Base-by-base conservation (phyloP, 2,888 invertebrate genomes). In the Eristalinus aeneus region DNA sequence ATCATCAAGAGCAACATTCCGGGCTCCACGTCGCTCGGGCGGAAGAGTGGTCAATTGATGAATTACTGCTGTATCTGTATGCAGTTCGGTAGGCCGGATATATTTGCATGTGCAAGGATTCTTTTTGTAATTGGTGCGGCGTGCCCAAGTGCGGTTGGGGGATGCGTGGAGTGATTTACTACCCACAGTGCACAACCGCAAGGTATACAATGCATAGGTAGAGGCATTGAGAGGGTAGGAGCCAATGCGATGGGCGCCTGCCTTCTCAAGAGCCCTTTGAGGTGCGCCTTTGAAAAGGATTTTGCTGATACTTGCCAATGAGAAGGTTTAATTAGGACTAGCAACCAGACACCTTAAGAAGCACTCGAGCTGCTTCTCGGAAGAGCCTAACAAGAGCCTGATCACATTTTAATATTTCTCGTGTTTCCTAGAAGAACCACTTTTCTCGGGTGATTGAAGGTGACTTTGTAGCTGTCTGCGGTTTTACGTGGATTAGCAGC, bases 31-130 rank as follows among this genome's bases (percentile, higher is more conserved):
- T 20, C 46, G 23, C 9, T 10, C 16, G 31, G 31, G 22, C 72
- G 71, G 64, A 78, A 60, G 20, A 60, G 71, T 27, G 61, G 76
- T 71, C 72, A 65, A 65, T 34, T 65, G 64, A 65, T 72, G 72
- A 71, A 78, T 71, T 72, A 65, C 61, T 36, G 36, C 34, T 69
- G 61, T 36, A 63, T 36, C 53, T 16, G 16, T 9, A 46, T 27
- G 4, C 6, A 27, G 22, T 60, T 63, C 16, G n/a, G 9, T 16
- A 23, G 53, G 11, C 56, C 23, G 23, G 12, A 76, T 76, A 63
- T 63, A 76, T 76, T 68, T 36, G 23, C 23, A 31, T 31, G n/a
- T 16, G n/a, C 20, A 4, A 32, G n/a, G 31, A 8, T 58, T 31
- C 23, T 64, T 61, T 61, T 75, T 60, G 34, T 27, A 60, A 75